Base-by-base conservation (phyloP, 1,140 invertebrate species). In the Drosophila yakuba region DNA sequence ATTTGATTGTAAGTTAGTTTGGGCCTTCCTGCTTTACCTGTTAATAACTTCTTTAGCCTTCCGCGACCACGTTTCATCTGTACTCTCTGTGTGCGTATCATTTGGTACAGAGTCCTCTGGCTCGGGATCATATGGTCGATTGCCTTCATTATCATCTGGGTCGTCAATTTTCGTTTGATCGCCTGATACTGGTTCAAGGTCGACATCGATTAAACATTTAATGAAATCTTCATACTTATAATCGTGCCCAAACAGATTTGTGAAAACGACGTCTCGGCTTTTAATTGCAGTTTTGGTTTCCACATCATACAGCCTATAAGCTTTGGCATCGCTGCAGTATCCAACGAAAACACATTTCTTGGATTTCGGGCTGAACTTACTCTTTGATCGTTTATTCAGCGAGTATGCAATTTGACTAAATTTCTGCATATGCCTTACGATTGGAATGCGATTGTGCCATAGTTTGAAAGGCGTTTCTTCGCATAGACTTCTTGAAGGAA, bases 301-400 rank as follows among this genome's bases (percentile, higher is more conserved):
- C 17, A 48, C 57, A 56, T 63, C 59, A 23, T 47, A 63, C 20
- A 28, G 15, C 36, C 56, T 72, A 74, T 93, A 93, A 11, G 91
- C 92, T 62, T 92, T 93, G 12, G 77, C 75, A 8, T 89, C 64
- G 20, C 56, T 77, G 72, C 20, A 20, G 20, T 20, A 20, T 20
- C 20, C 20, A 20, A 20, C 1, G 20, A 20, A 20, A 20, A 20
- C 20, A 20, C 67, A 79, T 59, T 55, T 50, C 45, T 74, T 80
- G 44, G 80, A 74, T 58, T 92, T 93, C 54, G 74, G 45, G 67
- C 89, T 90, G 56, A 91, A 60, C 39, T 60, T 67, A 28, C 56
- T 36, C 12, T 51, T 58, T 2, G 17, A 54, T n/a, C n/a, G n/a
- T n/a, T n/a, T n/a, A n/a, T n/a, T n/a, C n/a, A n/a, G n/a, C n/a